Base-by-base conservation (phyloP, 2,888 invertebrate genomes). In the Camponotus fellah region DNA sequence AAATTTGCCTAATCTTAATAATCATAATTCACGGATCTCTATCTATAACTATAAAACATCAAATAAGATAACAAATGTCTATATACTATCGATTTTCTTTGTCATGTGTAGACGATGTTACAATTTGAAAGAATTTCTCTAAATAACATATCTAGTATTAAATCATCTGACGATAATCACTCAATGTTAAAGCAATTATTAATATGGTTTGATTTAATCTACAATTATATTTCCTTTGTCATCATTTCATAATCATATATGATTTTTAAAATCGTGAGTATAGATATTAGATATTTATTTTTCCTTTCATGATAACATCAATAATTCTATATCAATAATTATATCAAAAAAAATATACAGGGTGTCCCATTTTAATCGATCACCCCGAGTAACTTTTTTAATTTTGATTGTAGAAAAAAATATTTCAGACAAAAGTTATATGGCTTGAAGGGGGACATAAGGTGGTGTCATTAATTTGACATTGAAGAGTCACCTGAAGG, bases 121-220 rank as follows among this genome's bases (percentile, higher is more conserved):
- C 17, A 49, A 49, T 49, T 49, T 49, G 14, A 49, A 49, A 4
- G 26, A 49, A 49, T 14, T 49, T 4, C 8, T 53, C 17, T 53
- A n/a, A n/a, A 17, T 5, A 2, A 53, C 0, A n/a, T 53, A n/a
- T 53, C 17, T 53, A 8, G n/a, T n/a, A n/a, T 8, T 53, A 53
- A 53, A 53, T 53, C n/a, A 26, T 26, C 26, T 26, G 26, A 26
- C 26, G 26, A 26, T 26, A 26, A 26, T 26, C 26, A 26, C 26
- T 26, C 26, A 26, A 26, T 26, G 26, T 43, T 12, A 49, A 74
- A 77, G 53, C 26, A 53, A 26, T 40, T 58, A 40, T n/a, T 14
- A 37, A 9, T 12, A 86, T n/a, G 56, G 46, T 62, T 82, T 56
- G 62, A 80, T 53, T 49, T 2, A 21, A 76, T 71, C 60, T 26